phyloP scores from a whole-genome alignment of 2,888 invertebrate genomes.

The Pseudanteris insignis region DNA sequence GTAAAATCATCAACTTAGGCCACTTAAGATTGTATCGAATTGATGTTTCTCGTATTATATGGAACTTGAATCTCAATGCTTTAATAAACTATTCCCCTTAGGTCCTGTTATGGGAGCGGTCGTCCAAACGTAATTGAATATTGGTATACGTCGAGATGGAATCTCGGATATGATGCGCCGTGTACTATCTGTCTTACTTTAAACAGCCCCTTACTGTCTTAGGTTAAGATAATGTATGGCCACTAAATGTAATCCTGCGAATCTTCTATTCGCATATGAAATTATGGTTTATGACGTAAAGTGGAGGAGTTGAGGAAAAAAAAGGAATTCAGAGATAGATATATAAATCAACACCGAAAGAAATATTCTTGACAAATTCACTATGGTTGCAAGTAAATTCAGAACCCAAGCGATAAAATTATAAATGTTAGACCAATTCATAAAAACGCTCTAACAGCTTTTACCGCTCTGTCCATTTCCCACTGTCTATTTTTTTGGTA shows the following conservation, averaged over 20 bases:
- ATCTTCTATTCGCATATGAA: slow-evolving; percentile 14
- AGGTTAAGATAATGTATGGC: slow-evolving; percentile 26
- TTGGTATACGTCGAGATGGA: slow-evolving; percentile 56
- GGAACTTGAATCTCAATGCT: slow-evolving; percentile 43
- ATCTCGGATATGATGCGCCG: slow-evolving; percentile 48
- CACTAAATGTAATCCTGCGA: slow-evolving; percentile 22
- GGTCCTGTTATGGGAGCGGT: slow-evolving; percentile 49
- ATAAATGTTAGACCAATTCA: no score
- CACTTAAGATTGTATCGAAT: slow-evolving; percentile 46
- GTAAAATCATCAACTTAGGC: slow-evolving; percentile 31
- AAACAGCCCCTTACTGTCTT: slow-evolving; percentile 38
- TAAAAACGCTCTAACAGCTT: no score
- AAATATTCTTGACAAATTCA: no score
- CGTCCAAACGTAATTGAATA: slow-evolving; percentile 57
- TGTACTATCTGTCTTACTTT: slow-evolving; percentile 47
- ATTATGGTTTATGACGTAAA: slow-evolving; percentile 5
- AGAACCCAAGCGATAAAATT: no score
- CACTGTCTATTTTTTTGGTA: no score
- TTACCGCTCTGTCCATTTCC: no score
- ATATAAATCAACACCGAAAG: no score
- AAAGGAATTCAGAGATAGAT: no score
- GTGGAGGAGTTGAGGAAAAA: no score
- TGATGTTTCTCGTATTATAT: slow-evolving; percentile 37
- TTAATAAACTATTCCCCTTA: slow-evolving; percentile 53
- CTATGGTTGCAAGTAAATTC: no score